Conservation (phyloP, 2,888 invertebrate genomes). For the Drosophila rubida region DNA sequence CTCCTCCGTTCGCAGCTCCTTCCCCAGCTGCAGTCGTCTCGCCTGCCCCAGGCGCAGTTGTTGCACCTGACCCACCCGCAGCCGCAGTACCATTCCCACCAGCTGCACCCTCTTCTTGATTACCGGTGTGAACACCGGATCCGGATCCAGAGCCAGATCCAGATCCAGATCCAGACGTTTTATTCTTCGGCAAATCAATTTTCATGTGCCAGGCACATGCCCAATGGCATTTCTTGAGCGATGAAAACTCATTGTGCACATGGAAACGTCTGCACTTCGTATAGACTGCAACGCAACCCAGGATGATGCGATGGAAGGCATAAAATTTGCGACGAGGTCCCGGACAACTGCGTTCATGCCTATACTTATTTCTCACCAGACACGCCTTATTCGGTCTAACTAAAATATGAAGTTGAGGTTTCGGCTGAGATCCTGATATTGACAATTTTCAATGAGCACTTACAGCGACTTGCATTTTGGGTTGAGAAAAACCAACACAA, state of each 20-base stretch:
- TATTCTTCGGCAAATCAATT: background rate
- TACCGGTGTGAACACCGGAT: too few relatives aligned
- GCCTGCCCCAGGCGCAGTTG: too few relatives aligned
- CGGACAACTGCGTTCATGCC: constrained; percentile 19
- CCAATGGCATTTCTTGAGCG: constrained; percentile 9
- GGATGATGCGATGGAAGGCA: constrained; percentile 50
- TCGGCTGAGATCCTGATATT: background rate
- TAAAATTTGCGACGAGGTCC: constrained; percentile 40
- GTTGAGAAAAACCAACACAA: constrained; percentile 22
- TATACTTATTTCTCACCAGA: constrained; percentile 44
- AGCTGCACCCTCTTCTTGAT: too few relatives aligned
- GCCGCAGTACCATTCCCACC: background rate
- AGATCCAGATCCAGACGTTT: background rate
- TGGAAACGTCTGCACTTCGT: constrained; percentile 21
- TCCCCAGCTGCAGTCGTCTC: too few relatives aligned
- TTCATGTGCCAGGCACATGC: constrained; percentile 44
- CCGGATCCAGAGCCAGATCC: background rate
- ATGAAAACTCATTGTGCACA: constrained; percentile 35
- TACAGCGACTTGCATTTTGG: constrained; percentile 8
- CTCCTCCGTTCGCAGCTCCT: background rate
- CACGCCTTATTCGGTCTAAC: constrained; percentile 32
- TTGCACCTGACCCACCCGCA: too few relatives aligned
- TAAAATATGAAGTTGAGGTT: background rate
- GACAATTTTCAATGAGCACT: constrained; percentile 9
- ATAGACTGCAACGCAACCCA: constrained; percentile 44